Evolutionary conservation across 2,113 vertebrate genomes (phyloP), one percentile per base, ranked within the genome.

Genomic region (Platysteira castanea): DNA sequence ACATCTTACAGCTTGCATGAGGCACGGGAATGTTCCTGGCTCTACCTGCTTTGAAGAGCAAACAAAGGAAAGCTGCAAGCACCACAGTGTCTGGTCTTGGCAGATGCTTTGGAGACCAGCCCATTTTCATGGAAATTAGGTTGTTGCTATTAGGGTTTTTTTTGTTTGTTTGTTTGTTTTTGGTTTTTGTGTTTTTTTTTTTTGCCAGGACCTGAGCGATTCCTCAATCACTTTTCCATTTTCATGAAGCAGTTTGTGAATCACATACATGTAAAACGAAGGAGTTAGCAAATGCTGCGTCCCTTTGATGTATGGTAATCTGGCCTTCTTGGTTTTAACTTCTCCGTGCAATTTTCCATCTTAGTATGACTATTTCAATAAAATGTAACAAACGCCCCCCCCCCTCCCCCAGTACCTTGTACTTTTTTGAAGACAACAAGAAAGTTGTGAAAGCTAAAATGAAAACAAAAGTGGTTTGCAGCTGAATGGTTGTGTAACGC

Each of bases 1-100:
- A 75, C 96, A 93, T 92, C 88, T 95, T 93, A 91, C n/a, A 64
- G 86, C 79, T 95, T 92, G 92, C 87, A 84, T 63, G 76, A 92
- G 80, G 88, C 93, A 93, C 7, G 0, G 69, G 88, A 81, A 78
- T 8, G 4, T 89, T 96, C 68, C 91, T 89, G 84, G 94, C 84
- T 88, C 83, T 86, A 86, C 93, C 78, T 92, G 71, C 93, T 96
- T 92, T 94, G 85, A 94, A 91, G 82, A 93, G 85, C 85, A 83
- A 88, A 88, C 81, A 89, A 87, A 90, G 64, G 41, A 83, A 80
- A 93, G 68, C 92, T 90, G 73, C 47, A 67, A 94, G 80, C 79
- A 93, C 76, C 41, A 59, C 7, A 7, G 21, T 90, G 88, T 78
- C 88, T 94, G 69, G 44, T 86, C 83, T 84, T 78, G 88, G 86